Percentiles rank a stretch among this genome's conserved stretches.
Evolutionary conservation across 2,888 invertebrate species (phyloP).

Genomic region (Monoplex corrugatus): DNA sequence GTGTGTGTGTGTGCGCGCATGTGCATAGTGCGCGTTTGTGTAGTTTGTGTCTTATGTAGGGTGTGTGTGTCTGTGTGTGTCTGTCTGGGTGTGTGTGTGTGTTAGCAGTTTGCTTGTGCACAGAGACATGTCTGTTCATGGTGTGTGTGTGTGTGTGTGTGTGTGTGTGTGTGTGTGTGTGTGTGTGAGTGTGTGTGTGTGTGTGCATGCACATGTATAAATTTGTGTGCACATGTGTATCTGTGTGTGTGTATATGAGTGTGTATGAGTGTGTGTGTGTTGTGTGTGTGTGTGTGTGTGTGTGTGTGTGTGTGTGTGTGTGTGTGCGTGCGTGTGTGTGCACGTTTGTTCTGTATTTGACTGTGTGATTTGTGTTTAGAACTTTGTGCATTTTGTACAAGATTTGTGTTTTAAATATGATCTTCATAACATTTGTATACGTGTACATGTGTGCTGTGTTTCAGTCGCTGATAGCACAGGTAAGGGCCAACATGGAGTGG

Average conservation of each 20-base stretch:
- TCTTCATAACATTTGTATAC: background rate
- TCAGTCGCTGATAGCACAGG: conserved; percentile 88
- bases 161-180: no score
- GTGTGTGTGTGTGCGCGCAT: background rate
- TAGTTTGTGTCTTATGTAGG: no score
- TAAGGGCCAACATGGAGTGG: conserved; percentile 92
- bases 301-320: background rate
- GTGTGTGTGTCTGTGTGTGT: no score
- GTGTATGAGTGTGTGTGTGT: background rate
- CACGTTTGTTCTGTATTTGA: background rate
- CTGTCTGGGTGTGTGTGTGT: background rate
- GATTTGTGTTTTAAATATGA: background rate
- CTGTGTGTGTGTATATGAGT: background rate
- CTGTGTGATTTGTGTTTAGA: background rate
- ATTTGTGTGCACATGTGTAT: background rate
- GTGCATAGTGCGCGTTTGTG: background rate
- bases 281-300: background rate
- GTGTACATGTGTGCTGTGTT: background rate
- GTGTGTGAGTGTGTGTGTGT: background rate
- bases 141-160: conserved; percentile 8
- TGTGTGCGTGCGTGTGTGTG: background rate
- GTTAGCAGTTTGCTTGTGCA: background rate
- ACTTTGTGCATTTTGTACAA: background rate
- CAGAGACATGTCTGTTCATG: no score
- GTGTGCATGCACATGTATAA: background rate